phyloP scores from a whole-genome alignment of 1,140 invertebrate genomes.

The Metaphire vulgaris region DNA sequence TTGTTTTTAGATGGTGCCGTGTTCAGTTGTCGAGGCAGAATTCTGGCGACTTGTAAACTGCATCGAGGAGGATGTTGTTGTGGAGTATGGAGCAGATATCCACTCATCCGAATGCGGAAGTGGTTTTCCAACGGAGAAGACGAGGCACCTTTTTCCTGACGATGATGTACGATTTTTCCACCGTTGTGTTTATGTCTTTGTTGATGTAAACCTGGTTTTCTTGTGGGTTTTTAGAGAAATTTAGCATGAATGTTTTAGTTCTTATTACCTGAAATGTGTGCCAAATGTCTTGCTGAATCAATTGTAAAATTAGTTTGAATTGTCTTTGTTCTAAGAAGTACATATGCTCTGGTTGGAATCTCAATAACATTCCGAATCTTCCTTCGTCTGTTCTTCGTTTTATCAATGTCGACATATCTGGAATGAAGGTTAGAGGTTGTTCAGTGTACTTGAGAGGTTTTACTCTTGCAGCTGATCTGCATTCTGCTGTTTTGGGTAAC shows the following conservation, averaged over 20 bases:
- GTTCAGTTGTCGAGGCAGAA: constrained; percentile 78
- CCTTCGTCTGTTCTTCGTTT: constrained; percentile 91
- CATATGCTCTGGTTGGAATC: constrained; percentile 90
- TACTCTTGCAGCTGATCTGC: no score
- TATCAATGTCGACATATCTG: constrained; percentile 96
- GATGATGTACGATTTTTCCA: constrained; percentile 47
- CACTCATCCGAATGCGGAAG: constrained; percentile 98
- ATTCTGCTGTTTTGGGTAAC: no score
- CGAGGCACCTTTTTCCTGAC: constrained; percentile 52
- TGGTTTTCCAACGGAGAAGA: constrained; percentile 89
- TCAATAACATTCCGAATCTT: constrained; percentile 92
- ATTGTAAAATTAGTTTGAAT: no score
- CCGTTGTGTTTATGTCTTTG: no score
- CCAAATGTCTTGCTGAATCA: no score
- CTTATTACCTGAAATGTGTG: no score
- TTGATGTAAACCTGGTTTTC: no score
- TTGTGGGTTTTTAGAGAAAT: no score
- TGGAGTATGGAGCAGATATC: constrained; percentile 97
- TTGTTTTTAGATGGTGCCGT: constrained; percentile 42
- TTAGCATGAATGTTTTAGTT: no score
- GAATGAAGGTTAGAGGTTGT: constrained; percentile 61
- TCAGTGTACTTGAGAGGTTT: constrained; percentile 40
- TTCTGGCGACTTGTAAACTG: constrained; percentile 97
- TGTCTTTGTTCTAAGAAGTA: constrained; percentile 61
- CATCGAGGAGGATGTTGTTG: constrained; percentile 92